Evolutionary conservation across 1,140 invertebrate genomes (phyloP), one percentile per base, ranked within the genome.

Genomic region (Ruditapes philippinarum): DNA sequence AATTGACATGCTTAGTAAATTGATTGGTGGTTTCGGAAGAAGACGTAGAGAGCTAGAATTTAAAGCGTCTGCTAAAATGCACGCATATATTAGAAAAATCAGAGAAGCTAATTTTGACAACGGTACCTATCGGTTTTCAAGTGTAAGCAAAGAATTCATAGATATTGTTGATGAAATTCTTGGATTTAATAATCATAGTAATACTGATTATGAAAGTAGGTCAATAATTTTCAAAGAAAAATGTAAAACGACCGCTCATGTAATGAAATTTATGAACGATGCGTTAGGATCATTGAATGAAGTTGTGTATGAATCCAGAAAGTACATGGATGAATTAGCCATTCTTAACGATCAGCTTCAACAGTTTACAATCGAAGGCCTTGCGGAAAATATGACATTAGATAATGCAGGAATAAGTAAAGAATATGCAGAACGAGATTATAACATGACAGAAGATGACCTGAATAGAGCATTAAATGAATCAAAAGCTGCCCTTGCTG

Each of bases 371-470:
- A 70, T 17, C n/a, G 4, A 42, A 45, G 42, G n/a, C 14, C 1
- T 42, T 42, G 31, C 38, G 4, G 62, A 83, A 33, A 70, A 83
- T 49, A 31, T 83, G 12, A 68, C 80, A 0, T 14, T 51, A 28
- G 80, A 73, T 49, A 54, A 57, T 31, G 3, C 38, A 25, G 68
- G 68, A n/a, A 74, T 85, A 51, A 57, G 31, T 33, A 54, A 3
- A 0, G 40, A 33, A 54, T 28, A 51, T 73, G 83, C 83, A 12
- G 12, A n/a, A 38, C n/a, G 49, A 5, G 68, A 85, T 28, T 85
- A 51, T 45, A 85, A 74, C 45, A 54, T 85, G 22, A 85, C 65
- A n/a, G 33, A 74, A 12, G 65, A 68, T 17, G 68, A 54, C 3
- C 25, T 85, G 2, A 5, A 85, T 74, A 51, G 28, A 31, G 36